Percentiles rank a stretch among this genome's conserved stretches.
phyloP scores from a whole-genome alignment of 2,888 invertebrate genomes.

The Belgica antarctica region DNA sequence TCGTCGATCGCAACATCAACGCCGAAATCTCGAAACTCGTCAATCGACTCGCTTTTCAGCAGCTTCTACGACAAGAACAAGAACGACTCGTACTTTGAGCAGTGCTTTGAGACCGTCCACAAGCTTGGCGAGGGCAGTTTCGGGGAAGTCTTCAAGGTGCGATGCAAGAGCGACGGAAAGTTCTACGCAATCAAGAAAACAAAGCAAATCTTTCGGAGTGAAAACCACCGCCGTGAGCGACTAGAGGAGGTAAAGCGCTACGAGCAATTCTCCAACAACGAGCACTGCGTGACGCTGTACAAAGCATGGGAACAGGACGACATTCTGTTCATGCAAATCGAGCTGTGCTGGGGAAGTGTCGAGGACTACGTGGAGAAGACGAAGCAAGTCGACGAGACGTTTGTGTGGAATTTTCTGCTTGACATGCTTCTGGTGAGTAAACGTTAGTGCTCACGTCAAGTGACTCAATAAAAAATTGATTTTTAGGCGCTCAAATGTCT shows the following conservation, averaged over 20 bases:
- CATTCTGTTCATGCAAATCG: constrained; percentile 68
- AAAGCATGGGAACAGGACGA: constrained; percentile 73
- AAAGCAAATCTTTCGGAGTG: constrained; percentile 61
- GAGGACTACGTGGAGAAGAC: constrained; percentile 59
- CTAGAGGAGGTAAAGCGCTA: constrained; percentile 68
- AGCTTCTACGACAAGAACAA: constrained; percentile 52
- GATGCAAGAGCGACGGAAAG: constrained; percentile 63
- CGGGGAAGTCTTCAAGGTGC: constrained; percentile 70
- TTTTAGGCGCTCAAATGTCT: constrained; percentile 64
- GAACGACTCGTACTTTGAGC: constrained; percentile 61
- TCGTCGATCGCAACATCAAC: constrained; percentile 20
- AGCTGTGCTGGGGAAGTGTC: constrained; percentile 65
- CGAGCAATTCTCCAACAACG: constrained; percentile 65
- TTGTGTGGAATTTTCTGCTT: constrained; percentile 66
- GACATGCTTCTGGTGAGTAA: constrained; percentile 59
- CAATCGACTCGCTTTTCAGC: constrained; percentile 48
- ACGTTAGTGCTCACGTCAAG: not conserved
- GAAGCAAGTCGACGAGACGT: constrained; percentile 61
- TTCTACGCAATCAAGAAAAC: constrained; percentile 71
- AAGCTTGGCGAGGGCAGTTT: constrained; percentile 73
- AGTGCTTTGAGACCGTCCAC: constrained; percentile 62
- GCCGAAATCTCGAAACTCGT: not conserved
- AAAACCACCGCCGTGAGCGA: constrained; percentile 60
- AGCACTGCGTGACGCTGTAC: constrained; percentile 65
- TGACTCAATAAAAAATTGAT: constrained; percentile 45